Evolutionary conservation across 2,888 invertebrate genomes (phyloP), one percentile per base, ranked within the genome.

Genomic region (Drosophila atripex): DNA sequence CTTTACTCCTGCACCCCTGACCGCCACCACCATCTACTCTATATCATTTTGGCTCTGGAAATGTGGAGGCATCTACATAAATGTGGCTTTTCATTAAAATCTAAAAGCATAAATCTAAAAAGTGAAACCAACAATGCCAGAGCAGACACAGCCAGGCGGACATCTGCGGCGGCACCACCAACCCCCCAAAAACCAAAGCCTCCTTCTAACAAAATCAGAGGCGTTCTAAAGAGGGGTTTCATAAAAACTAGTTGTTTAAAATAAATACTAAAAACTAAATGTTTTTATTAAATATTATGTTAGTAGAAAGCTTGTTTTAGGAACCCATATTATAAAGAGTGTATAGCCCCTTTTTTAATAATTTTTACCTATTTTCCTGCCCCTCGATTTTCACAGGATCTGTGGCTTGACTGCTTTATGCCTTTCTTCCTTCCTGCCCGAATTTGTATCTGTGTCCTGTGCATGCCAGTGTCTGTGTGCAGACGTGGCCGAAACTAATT

Each of bases 21-120:
- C 28, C 28, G 3, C 45, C 8, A 18, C 12, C 8, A 5, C 12
- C 8, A 25, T 21, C n/a, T n/a, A 21, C 32, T 47, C 56, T 55
- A 43, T 59, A 35, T 43, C 46, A 52, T 49, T 57, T 18, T 23
- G 46, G 50, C 51, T 49, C 55, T 45, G 39, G 45, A 39, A 28
- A 43, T 51, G 38, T 14, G 28, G 49, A 32, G 50, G 50, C 51
- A 69, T 61, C 61, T 45, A 54, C 61, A 46, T 69, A 74, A 85
- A 60, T 83, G 87, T 71, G 82, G 82, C 78, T 73, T 82, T 87
- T 87, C 78, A 82, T 82, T 85, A 78, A 87, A 87, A 78, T 78
- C 86, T 56, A 66, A 73, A 76, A 78, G 64, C 82, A 82, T 82
- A 87, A 82, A 82, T 82, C 82, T 85, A 57, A 86, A 74, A 74